Conservation (phyloP, 2,888 invertebrate genomes). For the Platypus cylindrus region DNA sequence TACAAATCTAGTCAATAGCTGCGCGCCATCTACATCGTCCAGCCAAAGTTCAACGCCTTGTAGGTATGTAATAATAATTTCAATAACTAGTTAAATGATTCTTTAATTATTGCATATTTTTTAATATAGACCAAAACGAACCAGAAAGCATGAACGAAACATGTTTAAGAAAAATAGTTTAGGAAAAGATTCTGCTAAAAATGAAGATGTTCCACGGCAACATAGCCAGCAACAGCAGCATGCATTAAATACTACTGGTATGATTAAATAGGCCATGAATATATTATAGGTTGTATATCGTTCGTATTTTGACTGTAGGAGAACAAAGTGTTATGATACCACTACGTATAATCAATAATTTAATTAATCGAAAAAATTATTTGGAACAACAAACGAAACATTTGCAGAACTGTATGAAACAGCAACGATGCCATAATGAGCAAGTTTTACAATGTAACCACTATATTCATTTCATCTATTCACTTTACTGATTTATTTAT, state of each 20-base stretch:
- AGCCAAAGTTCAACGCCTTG: constrained; percentile 28
- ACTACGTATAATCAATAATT: constrained; percentile 27
- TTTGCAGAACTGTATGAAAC: constrained; percentile 47
- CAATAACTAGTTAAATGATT: no score
- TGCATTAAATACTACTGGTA: constrained; percentile 1
- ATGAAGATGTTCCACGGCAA: constrained; percentile 13
- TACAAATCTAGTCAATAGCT: constrained; percentile 6
- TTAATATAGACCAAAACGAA: constrained; percentile 27
- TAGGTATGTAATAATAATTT: constrained; percentile 6
- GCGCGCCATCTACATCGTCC: constrained; percentile 25
- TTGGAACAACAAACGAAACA: constrained; percentile 51
- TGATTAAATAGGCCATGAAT: background rate
- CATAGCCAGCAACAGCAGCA: constrained; percentile 1
- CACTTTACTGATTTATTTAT: constrained; percentile 1
- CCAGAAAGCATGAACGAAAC: constrained; percentile 31
- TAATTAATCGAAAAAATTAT: constrained; percentile 31
- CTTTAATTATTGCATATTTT: background rate
- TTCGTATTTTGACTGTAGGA: no score
- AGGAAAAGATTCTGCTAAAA: constrained; percentile 18
- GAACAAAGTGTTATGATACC: constrained; percentile 27
- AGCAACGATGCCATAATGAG: constrained; percentile 48
- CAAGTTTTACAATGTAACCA: constrained; percentile 49
- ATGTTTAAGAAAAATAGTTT: constrained; percentile 26
- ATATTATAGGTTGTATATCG: background rate
- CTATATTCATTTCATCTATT: background rate